Base-by-base conservation (phyloP, 1,140 invertebrate species). In the Trinorchestia longiramus region DNA sequence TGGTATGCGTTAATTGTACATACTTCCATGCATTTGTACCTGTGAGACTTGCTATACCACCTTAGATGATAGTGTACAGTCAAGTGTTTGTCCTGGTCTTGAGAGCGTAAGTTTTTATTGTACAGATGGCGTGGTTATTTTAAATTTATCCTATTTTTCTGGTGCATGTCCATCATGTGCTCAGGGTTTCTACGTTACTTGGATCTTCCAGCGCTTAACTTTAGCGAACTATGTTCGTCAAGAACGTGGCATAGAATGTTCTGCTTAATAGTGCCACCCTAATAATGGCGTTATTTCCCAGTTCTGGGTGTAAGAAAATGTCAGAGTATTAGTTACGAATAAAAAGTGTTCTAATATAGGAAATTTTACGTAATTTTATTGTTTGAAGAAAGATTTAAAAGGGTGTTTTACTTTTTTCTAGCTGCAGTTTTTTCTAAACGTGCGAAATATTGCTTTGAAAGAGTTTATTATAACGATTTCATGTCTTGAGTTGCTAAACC, bases 31-130 rank as follows among this genome's bases (percentile, higher is more conserved):
- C 87, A 90, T 90, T 90, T 90, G 88, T 90, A 90, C 88, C 88
- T 90, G 88, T 90, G n/a, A 41, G 88, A 90, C 43, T 90, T 90
- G 42, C 43, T 43, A 90, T 90, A 41, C 88, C 88, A 90, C 88
- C 88, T 90, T 90, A 90, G 88, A 90, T 90, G 43, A 42, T 90
- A 90, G 28, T 90, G 88, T 90, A 90, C n/a, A 90, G 43, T 77
- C 8, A 42, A 90, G 88, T 90, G 88, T 90, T 41, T 90, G 88
- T 42, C n/a, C 88, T 90, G 88, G 88, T 90, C 88, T 41, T 43
- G 43, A 43, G 88, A 11, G 43, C 43, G 88, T 90, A 90, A 43
- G 88, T 90, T 90, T 90, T 90, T 90, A 90, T 90, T 90, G 88
- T 90, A 90, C 88, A 90, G 88, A 90, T 90, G 43, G 62, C 62